phyloP scores from a whole-genome alignment of 2,113 vertebrate genomes.

The Rhea pennata region DNA sequence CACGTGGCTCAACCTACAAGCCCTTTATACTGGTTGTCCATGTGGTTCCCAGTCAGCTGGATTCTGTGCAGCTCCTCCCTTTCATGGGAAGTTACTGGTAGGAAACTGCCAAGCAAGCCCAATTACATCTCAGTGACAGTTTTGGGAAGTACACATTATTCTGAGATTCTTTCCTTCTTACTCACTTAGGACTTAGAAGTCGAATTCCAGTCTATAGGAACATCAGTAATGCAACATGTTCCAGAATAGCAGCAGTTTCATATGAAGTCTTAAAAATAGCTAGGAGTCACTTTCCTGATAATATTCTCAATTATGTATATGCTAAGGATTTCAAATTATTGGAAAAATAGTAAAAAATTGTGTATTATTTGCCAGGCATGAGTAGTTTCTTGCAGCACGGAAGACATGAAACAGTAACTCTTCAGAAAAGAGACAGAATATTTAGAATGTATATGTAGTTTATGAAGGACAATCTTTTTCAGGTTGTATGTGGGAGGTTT shows the following conservation, averaged over 20 bases:
- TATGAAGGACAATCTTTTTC: constrained; percentile 15
- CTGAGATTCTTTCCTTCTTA: neutral
- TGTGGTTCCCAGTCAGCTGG: neutral
- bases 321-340: neutral
- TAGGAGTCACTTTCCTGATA: no score
- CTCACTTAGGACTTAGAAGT: neutral
- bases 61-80: neutral
- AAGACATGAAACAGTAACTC: neutral
- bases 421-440: neutral
- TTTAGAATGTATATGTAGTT: neutral
- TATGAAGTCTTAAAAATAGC: neutral
- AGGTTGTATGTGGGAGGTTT: constrained; percentile 15
- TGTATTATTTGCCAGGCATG: neutral
- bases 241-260: neutral
- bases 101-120: neutral
- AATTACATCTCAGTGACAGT: neutral
- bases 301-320: no score
- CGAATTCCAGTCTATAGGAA: neutral
- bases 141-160: neutral
- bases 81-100: neutral
- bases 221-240: neutral
- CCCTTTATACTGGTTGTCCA: fast-evolving
- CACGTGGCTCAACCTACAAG: neutral
- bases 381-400: neutral
- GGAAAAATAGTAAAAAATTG: neutral